These are phyloP conservation scores for Alviniconcha marisindica DNA, from an alignment of 1,140 invertebrate genomes.

Conservation along the genomic window DNA sequence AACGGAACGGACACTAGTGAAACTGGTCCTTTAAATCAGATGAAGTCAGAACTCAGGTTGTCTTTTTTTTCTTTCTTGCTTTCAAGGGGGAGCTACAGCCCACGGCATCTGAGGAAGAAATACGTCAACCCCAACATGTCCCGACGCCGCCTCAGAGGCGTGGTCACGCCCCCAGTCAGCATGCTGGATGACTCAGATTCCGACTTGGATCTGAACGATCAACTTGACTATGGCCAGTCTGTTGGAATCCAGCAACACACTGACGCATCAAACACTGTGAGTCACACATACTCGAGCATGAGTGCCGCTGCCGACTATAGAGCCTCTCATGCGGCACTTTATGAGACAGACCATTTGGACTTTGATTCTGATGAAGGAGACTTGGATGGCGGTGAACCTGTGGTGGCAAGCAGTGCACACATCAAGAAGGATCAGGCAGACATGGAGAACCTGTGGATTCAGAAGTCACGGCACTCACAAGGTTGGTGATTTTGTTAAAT, in stretches of 20 bases:
- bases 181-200: conserved; percentile 22
- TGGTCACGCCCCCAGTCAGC: neutral
- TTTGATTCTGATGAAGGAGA: conserved; percentile 12
- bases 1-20: too few species aligned
- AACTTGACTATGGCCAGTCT: neutral
- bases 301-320: neutral
- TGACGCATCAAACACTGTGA: neutral
- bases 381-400: neutral
- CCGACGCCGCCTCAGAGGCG: conserved; percentile 41
- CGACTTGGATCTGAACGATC: neutral
- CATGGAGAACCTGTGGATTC: neutral
- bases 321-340: neutral
- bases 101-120: conserved; percentile 38
- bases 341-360: neutral
- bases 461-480: neutral
- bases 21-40: too few species aligned
- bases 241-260: neutral
- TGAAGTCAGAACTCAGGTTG: too few species aligned
- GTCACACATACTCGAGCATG: neutral
- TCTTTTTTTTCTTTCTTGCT: too few species aligned
- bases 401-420: neutral
- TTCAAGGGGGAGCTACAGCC: conserved; percentile 55
- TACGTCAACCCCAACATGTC: conserved; percentile 63
- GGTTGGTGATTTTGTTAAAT: conserved; percentile 17
- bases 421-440: neutral